Percentiles rank a stretch among this genome's conserved stretches.
These are phyloP conservation scores for Diarsia rubi DNA, from an alignment of 2,888 invertebrate genomes.

Conservation along the genomic window DNA sequence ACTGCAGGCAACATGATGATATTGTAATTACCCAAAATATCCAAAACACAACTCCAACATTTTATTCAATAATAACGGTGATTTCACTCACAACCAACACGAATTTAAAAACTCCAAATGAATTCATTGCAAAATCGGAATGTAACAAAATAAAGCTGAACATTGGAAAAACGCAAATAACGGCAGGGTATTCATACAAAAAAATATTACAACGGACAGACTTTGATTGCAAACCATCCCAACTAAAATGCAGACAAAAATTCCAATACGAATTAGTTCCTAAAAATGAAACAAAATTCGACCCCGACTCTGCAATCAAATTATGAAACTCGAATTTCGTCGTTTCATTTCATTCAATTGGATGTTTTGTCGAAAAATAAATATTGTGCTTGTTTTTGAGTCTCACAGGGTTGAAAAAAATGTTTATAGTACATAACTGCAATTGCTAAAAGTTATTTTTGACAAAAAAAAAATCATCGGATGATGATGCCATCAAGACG, in stretches of 20 bases:
- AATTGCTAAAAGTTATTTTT: background rate
- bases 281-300: conserved; percentile 43
- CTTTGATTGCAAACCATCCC: conserved; percentile 42
- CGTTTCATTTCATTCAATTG: conserved; percentile 61
- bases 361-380: conserved; percentile 32
- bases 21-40: background rate
- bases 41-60: background rate
- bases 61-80: conserved; percentile 24
- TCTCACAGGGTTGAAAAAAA: background rate
- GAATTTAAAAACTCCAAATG: conserved; percentile 11
- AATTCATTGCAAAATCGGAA: conserved; percentile 19
- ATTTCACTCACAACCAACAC: conserved; percentile 15
- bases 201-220: conserved; percentile 22
- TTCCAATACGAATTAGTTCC: conserved; percentile 52
- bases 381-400: conserved; percentile 11
- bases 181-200: conserved; percentile 31
- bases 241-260: conserved; percentile 42
- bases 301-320: conserved; percentile 57
- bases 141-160: conserved; percentile 25
- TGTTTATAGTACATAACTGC: background rate
- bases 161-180: conserved; percentile 38
- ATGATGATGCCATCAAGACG: too few species aligned
- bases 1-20: background rate
- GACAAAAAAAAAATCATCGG: background rate
- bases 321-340: conserved; percentile 61